phyloP scores from a whole-genome alignment of 35 echinoderm and acorn worm species.

The Chiridota heheva region DNA sequence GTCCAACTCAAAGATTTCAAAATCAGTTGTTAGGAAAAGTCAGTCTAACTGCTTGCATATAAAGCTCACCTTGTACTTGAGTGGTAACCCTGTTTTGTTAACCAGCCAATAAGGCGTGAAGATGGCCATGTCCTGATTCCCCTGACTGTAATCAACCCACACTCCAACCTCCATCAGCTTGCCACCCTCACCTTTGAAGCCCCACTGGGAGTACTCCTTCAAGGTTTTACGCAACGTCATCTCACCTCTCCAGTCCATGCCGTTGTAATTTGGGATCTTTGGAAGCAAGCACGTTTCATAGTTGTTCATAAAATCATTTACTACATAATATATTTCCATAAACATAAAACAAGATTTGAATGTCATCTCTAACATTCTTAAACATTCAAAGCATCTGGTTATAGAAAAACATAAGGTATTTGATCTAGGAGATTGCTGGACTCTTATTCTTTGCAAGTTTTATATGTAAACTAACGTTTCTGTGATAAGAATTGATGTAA shows the following conservation, averaged over 20 bases:
- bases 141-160: constrained; percentile 78
- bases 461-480: too few species aligned
- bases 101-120: constrained; percentile 90
- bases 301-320: not conserved
- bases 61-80: constrained; percentile 85
- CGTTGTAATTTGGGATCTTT: constrained; percentile 72
- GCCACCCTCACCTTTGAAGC: constrained; percentile 64
- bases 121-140: constrained; percentile 87
- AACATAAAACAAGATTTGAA: too few species aligned
- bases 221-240: constrained; percentile 79
- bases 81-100: constrained; percentile 87
- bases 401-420: too few species aligned
- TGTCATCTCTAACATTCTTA: not conserved
- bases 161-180: constrained; percentile 87
- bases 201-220: constrained; percentile 84
- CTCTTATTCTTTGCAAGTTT: too few species aligned
- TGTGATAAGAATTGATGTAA: too few species aligned
- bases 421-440: too few species aligned
- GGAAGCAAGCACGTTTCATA: not conserved
- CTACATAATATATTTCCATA: not conserved
- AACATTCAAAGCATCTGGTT: too few species aligned
- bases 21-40: too few species aligned
- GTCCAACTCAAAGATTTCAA: too few species aligned
- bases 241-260: constrained; percentile 79
- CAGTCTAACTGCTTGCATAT: too few species aligned